Percentiles rank a stretch among this genome's conserved stretches.
phyloP scores from a whole-genome alignment of 2,797 vertebrate species.

The Aldrovandia affinis region DNA sequence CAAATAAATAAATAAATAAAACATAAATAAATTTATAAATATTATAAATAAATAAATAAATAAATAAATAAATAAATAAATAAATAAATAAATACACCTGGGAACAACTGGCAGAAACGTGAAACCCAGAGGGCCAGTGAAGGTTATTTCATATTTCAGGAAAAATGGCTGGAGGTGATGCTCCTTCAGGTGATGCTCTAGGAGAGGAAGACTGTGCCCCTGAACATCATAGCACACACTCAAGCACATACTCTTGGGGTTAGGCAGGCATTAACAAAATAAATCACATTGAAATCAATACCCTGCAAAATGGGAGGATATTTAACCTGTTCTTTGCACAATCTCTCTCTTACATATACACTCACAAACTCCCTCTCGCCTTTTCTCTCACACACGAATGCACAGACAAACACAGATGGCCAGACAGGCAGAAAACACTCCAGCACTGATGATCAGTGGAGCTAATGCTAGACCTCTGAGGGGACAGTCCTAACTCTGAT shows the following conservation, averaged over 20 bases:
- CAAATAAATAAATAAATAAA: background rate
- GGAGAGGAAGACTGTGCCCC: background rate
- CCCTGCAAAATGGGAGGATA: background rate
- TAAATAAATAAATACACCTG: background rate
- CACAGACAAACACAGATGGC: background rate
- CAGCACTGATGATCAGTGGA: background rate
- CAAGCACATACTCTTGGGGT: too few relatives aligned
- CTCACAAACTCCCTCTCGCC: slow-evolving; percentile 31
- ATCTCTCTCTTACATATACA: slow-evolving; percentile 36
- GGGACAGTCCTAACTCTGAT: background rate
- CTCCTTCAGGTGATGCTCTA: background rate
- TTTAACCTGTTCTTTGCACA: too few relatives aligned
- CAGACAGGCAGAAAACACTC: slow-evolving; percentile 27
- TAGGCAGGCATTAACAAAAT: too few relatives aligned
- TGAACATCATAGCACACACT: background rate
- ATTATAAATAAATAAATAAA: background rate
- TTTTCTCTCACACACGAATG: background rate
- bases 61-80: background rate
- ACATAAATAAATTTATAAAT: too few relatives aligned
- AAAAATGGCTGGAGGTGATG: background rate
- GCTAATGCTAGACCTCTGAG: background rate
- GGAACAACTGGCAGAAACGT: background rate
- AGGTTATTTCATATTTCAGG: background rate
- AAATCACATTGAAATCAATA: slow-evolving; percentile 5
- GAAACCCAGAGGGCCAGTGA: background rate